Evolutionary conservation across 2,797 vertebrate species (phyloP).

Genomic region (Betta splendens): DNA sequence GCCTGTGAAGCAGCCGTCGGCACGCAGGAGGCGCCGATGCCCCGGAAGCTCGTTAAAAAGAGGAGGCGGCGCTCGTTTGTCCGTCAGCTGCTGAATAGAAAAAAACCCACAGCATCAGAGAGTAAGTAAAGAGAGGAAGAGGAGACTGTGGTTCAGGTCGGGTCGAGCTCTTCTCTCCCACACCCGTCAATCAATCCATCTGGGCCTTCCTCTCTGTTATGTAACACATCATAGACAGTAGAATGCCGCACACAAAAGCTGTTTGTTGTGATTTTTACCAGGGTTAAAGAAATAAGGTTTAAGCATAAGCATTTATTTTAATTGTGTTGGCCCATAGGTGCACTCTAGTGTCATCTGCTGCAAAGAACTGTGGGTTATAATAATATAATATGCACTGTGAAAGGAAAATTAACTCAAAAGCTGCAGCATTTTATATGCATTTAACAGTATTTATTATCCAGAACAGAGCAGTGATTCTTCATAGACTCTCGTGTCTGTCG

Average conservation of each 20-base stretch:
- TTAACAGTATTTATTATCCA: conserved; percentile 42
- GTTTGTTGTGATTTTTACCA: conserved; percentile 36
- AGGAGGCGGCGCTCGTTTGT: conserved; percentile 4
- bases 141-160: conserved; percentile 7
- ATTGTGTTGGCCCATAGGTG: conserved; percentile 55
- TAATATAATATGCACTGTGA: conserved; percentile 39
- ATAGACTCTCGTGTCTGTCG: conserved; percentile 32
- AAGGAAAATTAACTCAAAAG: conserved; percentile 39
- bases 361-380: conserved; percentile 44
- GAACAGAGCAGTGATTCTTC: conserved; percentile 32
- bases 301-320: conserved; percentile 53
- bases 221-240: conserved; percentile 27
- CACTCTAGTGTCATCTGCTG: conserved; percentile 51
- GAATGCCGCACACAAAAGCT: conserved; percentile 18
- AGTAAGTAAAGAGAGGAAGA: background rate
- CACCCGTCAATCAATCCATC: conserved; percentile 33
- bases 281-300: conserved; percentile 47
- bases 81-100: background rate
- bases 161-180: conserved; percentile 19
- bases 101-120: background rate
- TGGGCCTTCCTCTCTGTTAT: conserved; percentile 12
- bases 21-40: background rate
- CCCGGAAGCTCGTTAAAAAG: conserved; percentile 6
- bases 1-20: background rate
- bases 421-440: conserved; percentile 1